Percentiles rank a stretch among this genome's conserved stretches.
Evolutionary conservation across 2,888 invertebrate species (phyloP).

Genomic region (Gnatocerus cornutus): DNA sequence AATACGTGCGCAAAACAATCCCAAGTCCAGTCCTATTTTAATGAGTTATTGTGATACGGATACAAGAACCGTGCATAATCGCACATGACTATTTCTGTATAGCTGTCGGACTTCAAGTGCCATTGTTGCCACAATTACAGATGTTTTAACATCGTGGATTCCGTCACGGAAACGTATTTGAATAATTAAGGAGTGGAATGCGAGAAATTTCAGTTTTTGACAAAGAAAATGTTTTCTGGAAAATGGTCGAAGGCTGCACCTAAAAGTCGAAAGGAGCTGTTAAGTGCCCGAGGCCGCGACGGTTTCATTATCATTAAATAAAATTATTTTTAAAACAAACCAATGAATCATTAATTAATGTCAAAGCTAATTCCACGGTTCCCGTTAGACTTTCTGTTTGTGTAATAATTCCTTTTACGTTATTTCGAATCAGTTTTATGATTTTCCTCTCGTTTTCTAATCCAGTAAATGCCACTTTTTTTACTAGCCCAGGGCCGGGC

Average conservation of each 20-base stretch:
- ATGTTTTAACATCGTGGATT: slow-evolving; percentile 46
- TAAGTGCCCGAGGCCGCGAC: background rate
- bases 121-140: slow-evolving; percentile 50
- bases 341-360: slow-evolving; percentile 11
- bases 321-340: background rate
- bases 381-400: slow-evolving; percentile 1
- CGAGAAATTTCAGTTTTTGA: slow-evolving; percentile 8
- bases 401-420: background rate
- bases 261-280: background rate
- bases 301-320: slow-evolving; percentile 12
- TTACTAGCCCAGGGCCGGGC: no score
- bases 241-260: background rate
- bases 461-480: no score
- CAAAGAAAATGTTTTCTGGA: background rate
- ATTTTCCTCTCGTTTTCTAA: background rate
- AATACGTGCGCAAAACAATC: slow-evolving; percentile 56
- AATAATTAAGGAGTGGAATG: slow-evolving; percentile 47
- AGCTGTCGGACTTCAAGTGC: slow-evolving; percentile 27
- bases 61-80: slow-evolving; percentile 54
- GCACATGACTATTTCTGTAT: slow-evolving; percentile 48
- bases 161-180: slow-evolving; percentile 51
- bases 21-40: slow-evolving; percentile 51
- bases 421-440: no score
- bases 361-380: background rate
- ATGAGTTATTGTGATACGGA: slow-evolving; percentile 53